These are phyloP conservation scores for Nannoperca obscura DNA, from an alignment of 2,797 vertebrate species.

Conservation along the genomic window DNA sequence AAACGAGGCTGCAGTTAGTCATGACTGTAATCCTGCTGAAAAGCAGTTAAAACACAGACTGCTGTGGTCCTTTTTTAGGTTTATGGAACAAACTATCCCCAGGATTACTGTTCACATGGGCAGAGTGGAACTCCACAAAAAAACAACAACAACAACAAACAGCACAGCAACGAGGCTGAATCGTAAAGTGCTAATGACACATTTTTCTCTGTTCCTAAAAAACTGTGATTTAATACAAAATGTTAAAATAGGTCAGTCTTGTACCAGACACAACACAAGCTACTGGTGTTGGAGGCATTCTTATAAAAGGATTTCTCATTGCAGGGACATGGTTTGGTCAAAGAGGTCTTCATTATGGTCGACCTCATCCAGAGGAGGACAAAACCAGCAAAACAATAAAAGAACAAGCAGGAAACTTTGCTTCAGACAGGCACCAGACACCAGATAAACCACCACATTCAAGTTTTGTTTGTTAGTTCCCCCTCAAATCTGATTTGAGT, in stretches of 20 bases:
- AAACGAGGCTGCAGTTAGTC: constrained; percentile 52
- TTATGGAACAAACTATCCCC: constrained; percentile 71
- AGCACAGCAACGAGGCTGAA: constrained; percentile 4
- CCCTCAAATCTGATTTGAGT: neutral
- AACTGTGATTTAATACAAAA: neutral
- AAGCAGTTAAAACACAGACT: constrained; percentile 64
- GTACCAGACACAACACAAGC: neutral
- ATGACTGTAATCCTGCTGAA: constrained; percentile 63
- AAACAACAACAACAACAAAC: constrained; percentile 16
- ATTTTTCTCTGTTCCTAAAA: neutral
- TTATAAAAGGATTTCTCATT: neutral
- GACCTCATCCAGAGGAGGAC: neutral
- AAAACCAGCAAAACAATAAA: neutral
- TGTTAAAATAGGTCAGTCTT: constrained; percentile 20
- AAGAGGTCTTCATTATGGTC: neutral
- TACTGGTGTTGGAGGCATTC: neutral
- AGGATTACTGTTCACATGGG: constrained; percentile 67
- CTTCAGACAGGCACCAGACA: neutral
- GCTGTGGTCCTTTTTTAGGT: constrained; percentile 71
- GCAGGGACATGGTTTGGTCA: neutral
- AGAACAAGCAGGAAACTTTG: neutral
- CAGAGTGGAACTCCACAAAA: constrained; percentile 15
- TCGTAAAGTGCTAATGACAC: neutral
- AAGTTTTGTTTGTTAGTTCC: no score
- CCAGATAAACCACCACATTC: neutral